These are phyloP conservation scores for Corydoras sp. DNA, from an alignment of 2,113 vertebrate species.

Conservation along the genomic window DNA sequence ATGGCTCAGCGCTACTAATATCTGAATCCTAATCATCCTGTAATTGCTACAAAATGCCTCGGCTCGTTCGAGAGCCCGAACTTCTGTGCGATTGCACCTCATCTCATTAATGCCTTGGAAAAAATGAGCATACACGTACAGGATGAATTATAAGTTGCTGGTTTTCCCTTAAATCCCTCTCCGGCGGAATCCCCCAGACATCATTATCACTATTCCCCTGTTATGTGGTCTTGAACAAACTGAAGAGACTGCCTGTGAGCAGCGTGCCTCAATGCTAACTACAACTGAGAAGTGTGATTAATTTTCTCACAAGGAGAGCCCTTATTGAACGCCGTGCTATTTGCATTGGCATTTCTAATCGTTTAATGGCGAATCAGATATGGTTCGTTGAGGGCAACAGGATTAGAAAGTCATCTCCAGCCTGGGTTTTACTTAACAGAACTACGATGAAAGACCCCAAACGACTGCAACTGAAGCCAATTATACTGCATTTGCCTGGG, in stretches of 20 bases:
- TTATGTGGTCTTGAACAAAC: conserved; percentile 51
- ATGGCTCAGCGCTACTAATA: conserved; percentile 66
- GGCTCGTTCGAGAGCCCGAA: conserved; percentile 45
- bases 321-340: conserved; percentile 81
- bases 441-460: conserved; percentile 72
- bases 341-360: conserved; percentile 97
- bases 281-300: conserved; percentile 63
- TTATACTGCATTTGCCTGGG: conserved; percentile 83
- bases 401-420: conserved; percentile 83
- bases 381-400: conserved; percentile 85
- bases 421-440: conserved; percentile 86
- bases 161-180: conserved; percentile 53
- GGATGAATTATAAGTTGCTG: conserved; percentile 36
- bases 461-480: conserved; percentile 74
- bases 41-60: conserved; percentile 50
- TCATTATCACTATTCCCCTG: conserved; percentile 56
- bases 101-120: conserved; percentile 52
- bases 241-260: conserved; percentile 61
- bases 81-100: conserved; percentile 50
- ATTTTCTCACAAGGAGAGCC: conserved; percentile 60
- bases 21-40: conserved; percentile 67
- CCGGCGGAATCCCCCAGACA: conserved; percentile 59
- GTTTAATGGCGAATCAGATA: conserved; percentile 97
- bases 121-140: conserved; percentile 46
- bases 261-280: conserved; percentile 56